Percentiles rank a stretch among this genome's conserved stretches.
These are phyloP conservation scores for Streblospio benedicti DNA, from an alignment of 1,140 invertebrate genomes.

Conservation along the genomic window DNA sequence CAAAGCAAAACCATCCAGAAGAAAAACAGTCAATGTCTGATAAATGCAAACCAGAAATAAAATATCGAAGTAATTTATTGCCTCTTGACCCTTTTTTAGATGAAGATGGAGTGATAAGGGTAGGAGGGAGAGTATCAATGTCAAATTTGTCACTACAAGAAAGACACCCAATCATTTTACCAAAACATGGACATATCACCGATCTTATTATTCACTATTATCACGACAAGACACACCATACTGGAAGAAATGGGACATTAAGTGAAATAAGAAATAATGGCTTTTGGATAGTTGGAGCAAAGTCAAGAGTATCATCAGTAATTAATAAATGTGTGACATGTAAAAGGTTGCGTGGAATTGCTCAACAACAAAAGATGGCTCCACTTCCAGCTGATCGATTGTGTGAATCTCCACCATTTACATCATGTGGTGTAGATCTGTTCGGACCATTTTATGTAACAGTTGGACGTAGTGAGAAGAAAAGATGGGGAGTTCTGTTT, in stretches of 20 bases:
- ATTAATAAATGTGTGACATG: slow-evolving; percentile 8
- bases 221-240: neutral
- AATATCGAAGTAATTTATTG: no score
- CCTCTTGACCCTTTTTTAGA: no score
- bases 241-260: neutral
- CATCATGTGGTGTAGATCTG: neutral
- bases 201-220: neutral
- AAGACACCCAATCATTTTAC: neutral
- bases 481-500: no score
- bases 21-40: no score
- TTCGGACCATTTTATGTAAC: neutral
- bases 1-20: no score
- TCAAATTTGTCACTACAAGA: no score
- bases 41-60: no score
- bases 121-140: no score
- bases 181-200: neutral
- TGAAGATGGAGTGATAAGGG: no score
- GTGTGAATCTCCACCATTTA: neutral
- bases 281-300: neutral
- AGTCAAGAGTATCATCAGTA: neutral
- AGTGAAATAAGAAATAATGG: neutral
- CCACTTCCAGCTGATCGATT: neutral
- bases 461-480: no score
- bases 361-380: neutral
- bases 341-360: neutral